Evolutionary conservation across 2,113 vertebrate genomes (phyloP), one percentile per base, ranked within the genome.

Genomic region (Chelonoidis abingdonii): DNA sequence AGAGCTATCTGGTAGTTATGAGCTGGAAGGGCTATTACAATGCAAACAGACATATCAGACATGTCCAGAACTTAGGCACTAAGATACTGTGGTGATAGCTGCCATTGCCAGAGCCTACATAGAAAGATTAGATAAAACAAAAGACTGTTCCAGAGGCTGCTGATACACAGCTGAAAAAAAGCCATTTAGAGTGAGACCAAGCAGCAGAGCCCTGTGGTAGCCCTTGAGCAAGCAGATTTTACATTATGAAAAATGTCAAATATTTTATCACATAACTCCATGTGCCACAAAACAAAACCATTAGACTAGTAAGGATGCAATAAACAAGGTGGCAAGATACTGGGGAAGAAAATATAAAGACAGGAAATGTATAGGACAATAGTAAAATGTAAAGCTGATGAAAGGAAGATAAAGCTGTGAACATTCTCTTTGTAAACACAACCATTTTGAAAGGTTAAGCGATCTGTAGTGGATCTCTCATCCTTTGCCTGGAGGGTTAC

Each of bases 81-180:
- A 29, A 75, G 54, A 38, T 54, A 38, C 59, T 65, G 54, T 31
- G 50, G n/a, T 8, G 53, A 35, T 14, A 27, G 76, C 41, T 86
- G 72, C 3, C 56, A n/a, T 91, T 84, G 86, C 50, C 52, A 47
- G 53, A 81, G 65, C 83, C 52, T 29, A 92, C 38, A 57, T 29
- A 0, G 3, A 75, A 93, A 72, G 50, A 88, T 49, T 87, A n/a
- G 0, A 0, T 0, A 81, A 76, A 25, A 54, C 27, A 44, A 16
- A 57, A 24, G 56, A 25, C 56, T 57, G 56, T 59, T 89, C 27
- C 81, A 86, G 79, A 47, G 52, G 41, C 10, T 6, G 57, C n/a
- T 88, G 53, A 80, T 52, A 80, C 35, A 65, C 62, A 89, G 9
- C 49, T 86, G 47, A 9, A 69, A 41, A 17, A 82, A 82, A 86